These are phyloP conservation scores for Sebastolobus alascanus DNA, from an alignment of 2,797 vertebrate species.

Conservation along the genomic window DNA sequence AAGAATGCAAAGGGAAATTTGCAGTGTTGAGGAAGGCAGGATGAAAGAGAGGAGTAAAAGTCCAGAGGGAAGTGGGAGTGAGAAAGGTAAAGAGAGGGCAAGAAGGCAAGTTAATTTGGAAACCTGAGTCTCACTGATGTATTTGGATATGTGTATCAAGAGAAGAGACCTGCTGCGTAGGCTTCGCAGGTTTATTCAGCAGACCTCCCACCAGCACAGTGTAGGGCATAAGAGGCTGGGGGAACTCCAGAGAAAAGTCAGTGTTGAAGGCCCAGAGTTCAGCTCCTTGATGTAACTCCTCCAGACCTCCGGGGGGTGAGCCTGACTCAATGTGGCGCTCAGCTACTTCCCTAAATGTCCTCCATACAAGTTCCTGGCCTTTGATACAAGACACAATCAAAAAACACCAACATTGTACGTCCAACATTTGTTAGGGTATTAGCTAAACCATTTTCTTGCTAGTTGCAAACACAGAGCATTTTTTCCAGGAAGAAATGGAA, in stretches of 20 bases:
- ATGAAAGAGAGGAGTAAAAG: neutral
- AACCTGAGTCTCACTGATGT: neutral
- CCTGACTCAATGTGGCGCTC: slow-evolving; percentile 76
- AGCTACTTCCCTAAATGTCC: slow-evolving; percentile 66
- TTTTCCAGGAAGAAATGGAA: neutral
- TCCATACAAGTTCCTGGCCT: slow-evolving; percentile 60
- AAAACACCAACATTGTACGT: neutral
- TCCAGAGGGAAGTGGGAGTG: neutral
- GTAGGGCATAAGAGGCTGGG: slow-evolving; percentile 82
- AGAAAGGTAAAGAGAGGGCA: neutral
- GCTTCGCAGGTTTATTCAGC: slow-evolving; percentile 75
- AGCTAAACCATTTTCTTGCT: neutral
- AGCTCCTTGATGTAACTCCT: slow-evolving; percentile 75
- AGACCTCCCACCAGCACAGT: slow-evolving; percentile 82
- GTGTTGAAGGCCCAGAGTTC: slow-evolving; percentile 86
- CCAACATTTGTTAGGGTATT: neutral
- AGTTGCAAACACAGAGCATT: neutral
- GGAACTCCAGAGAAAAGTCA: slow-evolving; percentile 85
- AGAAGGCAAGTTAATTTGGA: neutral
- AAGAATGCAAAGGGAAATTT: neutral
- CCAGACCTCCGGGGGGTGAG: slow-evolving; percentile 55
- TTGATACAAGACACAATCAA: neutral
- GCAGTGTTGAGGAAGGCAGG: neutral
- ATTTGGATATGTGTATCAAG: neutral
- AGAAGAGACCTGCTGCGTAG: slow-evolving; percentile 75